These are phyloP conservation scores for Berghia stephanieae DNA, from an alignment of 1,140 invertebrate species.

Conservation along the genomic window DNA sequence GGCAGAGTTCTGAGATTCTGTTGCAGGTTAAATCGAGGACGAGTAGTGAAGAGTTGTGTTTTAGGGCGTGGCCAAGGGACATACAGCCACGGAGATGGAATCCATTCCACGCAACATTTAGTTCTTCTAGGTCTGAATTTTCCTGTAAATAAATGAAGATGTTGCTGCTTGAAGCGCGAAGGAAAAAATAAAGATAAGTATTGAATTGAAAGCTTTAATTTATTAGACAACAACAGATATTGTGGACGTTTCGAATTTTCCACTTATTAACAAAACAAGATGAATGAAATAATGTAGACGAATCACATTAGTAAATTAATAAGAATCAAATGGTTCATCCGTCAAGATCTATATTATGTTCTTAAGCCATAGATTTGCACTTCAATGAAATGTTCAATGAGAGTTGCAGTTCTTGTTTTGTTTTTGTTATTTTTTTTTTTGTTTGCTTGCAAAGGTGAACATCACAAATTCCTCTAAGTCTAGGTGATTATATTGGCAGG, in stretches of 20 bases:
- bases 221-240: no score
- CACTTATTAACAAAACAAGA: no score
- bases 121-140: conserved; percentile 39
- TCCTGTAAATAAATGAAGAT: conserved; percentile 34
- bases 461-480: no score
- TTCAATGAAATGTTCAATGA: neutral
- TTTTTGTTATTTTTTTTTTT: no score
- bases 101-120: conserved; percentile 51
- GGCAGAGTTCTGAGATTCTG: conserved; percentile 37
- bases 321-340: neutral
- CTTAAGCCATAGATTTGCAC: neutral
- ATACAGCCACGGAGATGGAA: conserved; percentile 45
- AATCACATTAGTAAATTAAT: neutral
- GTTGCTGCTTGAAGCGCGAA: no score
- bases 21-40: conserved; percentile 48
- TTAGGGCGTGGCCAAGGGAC: conserved; percentile 41
- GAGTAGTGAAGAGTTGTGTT: conserved; percentile 38
- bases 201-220: no score
- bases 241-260: no score
- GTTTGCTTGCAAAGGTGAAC: no score
- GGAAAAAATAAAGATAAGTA: no score
- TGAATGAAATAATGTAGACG: no score
- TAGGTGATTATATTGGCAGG: no score
- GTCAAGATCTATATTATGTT: neutral
- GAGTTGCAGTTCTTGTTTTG: no score